Evolutionary conservation across 1,140 invertebrate genomes (phyloP), one percentile per base, ranked within the genome.

Genomic region (Drosophila bifasciata): DNA sequence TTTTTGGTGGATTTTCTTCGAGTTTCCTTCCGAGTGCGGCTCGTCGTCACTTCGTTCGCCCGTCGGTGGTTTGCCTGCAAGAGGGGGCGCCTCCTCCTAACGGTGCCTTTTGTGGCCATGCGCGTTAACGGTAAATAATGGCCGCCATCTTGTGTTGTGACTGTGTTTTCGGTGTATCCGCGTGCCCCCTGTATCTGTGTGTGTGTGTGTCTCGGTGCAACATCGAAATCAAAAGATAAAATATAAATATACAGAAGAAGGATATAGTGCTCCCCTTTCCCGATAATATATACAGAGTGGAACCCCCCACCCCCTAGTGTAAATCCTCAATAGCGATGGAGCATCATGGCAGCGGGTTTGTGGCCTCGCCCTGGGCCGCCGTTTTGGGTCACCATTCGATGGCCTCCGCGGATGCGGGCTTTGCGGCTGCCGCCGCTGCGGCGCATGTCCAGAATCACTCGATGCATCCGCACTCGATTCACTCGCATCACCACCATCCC

Each of bases 311-410:
- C 9, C 3, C 32, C 32, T n/a, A n/a, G 44, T 39, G 48, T 50
- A 41, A 40, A 46, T 16, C 21, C 80, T 11, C 80, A 92, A 66
- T 11, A 70, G 3, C 19, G 19, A 95, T 95, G 94, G 94, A 95
- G 92, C 95, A 95, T 85, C 93, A 94, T 17, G 93, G 94, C 56
- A 88, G 89, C 78, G 94, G 94, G 25, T 95, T 95, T 79, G 93
- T 94, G 46, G 92, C 94, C 49, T 95, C 94, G 79, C 94, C 94
- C 59, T 95, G 95, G 95, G 94, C 95, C 72, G 94, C 94, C 51
- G 93, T 95, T 80, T 92, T 95, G 62, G 94, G 94, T 36, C 94
- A 95, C 85, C 93, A 93, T 76, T 90, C 92, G 59, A 89, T 90
- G 86, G 90, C 86, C n/a, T 79, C 86, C 44, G 32, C 32, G 32